phyloP scores from a whole-genome alignment of 37 sponge, comb jelly and placozoan genomes.

The Beroe ovata region DNA sequence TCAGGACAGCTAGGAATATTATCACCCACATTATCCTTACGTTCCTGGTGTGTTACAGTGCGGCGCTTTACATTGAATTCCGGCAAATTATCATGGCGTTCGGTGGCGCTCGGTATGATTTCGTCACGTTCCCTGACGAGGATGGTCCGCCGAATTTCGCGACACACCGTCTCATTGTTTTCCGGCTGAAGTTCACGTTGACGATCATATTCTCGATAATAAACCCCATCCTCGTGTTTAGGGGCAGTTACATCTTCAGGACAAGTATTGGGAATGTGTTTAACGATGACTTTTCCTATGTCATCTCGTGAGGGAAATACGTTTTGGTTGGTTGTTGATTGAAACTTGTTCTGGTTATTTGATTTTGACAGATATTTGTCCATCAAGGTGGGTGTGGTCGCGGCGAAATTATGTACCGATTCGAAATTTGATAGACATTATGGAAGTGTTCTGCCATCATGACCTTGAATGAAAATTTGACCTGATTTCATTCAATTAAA shows the following conservation, averaged over 20 bases:
- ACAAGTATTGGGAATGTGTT: slow-evolving; percentile 5
- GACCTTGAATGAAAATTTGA: too few relatives aligned
- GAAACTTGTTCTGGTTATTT: too few relatives aligned
- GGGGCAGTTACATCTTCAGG: slow-evolving; percentile 26
- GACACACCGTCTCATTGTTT: not conserved
- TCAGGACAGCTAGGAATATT: not conserved
- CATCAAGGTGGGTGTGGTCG: too few relatives aligned
- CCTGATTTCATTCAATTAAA: too few relatives aligned
- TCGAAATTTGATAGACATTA: too few relatives aligned
- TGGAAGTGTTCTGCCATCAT: too few relatives aligned
- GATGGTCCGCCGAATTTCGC: slow-evolving; percentile 30
- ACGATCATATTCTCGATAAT: slow-evolving; percentile 29
- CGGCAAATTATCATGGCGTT: not conserved
- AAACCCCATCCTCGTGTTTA: slow-evolving; percentile 42
- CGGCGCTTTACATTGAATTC: slow-evolving; percentile 17
- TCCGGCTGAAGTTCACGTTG: slow-evolving; percentile 29
- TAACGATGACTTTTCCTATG: slow-evolving; percentile 37
- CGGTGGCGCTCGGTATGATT: not conserved
- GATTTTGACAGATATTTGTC: too few relatives aligned
- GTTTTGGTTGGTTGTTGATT: too few relatives aligned
- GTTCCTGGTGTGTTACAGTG: slow-evolving; percentile 45
- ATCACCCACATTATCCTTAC: not conserved
- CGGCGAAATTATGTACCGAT: too few relatives aligned
- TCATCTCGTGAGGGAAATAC: not conserved
- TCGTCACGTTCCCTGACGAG: not conserved